Percentiles rank a stretch among this genome's conserved stretches.
Conservation (phyloP, 2,888 invertebrate genomes). For the Drosophila kuntzei region DNA sequence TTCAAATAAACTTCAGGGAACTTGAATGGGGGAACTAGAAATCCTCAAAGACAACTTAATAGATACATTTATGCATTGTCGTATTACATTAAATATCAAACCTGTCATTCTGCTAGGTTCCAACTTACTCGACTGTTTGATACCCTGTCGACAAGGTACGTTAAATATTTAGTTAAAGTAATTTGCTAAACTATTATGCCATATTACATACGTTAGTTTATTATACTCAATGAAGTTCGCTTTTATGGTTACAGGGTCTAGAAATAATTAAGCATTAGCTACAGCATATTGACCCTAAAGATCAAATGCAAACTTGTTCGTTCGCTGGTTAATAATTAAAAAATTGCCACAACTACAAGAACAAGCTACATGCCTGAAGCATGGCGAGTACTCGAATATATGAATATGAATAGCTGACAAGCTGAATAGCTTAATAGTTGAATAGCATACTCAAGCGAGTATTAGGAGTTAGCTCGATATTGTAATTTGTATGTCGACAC, state of each 20-base stretch:
- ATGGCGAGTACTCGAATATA: conserved; percentile 20
- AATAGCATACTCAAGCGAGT: conserved; percentile 10
- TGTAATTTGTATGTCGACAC: conserved; percentile 69
- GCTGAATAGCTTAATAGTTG: conserved; percentile 21
- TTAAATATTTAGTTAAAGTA: background rate
- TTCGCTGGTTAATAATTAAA: conserved; percentile 66
- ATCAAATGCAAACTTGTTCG: conserved; percentile 82
- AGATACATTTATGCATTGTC: background rate
- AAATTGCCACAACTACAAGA: conserved; percentile 27
- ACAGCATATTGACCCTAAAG: conserved; percentile 78
- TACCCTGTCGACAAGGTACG: conserved; percentile 14
- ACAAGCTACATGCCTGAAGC: conserved; percentile 15
- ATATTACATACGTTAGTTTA: background rate
- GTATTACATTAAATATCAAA: conserved; percentile 1
- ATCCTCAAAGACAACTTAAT: background rate
- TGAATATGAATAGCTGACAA: conserved; percentile 38
- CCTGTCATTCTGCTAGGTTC: conserved; percentile 2
- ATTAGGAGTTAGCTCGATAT: conserved; percentile 51
- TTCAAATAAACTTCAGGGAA: background rate
- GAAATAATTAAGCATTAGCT: conserved; percentile 71
- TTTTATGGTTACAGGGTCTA: conserved; percentile 30
- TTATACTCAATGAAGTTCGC: background rate
- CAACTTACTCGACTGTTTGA: background rate
- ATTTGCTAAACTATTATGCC: background rate
- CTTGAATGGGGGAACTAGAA: background rate